Evolutionary conservation across 2,888 invertebrate species (phyloP).

Genomic region (Odontocerum albicorne): DNA sequence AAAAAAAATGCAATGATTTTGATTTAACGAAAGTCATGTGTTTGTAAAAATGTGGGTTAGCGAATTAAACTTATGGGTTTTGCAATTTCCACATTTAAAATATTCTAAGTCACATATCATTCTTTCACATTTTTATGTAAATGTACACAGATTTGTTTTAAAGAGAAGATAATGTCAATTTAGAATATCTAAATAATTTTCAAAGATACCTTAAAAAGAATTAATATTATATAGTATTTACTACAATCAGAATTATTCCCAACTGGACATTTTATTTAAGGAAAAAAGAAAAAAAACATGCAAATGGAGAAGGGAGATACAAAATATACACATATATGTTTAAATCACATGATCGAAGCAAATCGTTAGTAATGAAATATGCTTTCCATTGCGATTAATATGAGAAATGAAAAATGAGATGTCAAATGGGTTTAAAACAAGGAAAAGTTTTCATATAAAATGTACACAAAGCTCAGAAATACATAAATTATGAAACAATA

Average conservation of each 20-base stretch:
- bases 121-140: conserved; percentile 35
- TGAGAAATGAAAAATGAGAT: conserved; percentile 8
- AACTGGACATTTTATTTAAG: conserved; percentile 38
- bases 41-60: conserved; percentile 18
- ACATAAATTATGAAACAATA: no score
- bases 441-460: conserved; percentile 15
- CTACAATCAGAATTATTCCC: conserved; percentile 20
- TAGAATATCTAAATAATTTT: no score
- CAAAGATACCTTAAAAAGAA: no score
- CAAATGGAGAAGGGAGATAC: neutral
- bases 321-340: no score
- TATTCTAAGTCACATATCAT: conserved; percentile 26
- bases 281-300: conserved; percentile 37
- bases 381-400: no score
- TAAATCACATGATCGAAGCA: no score
- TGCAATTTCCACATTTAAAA: conserved; percentile 7
- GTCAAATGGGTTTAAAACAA: conserved; percentile 19
- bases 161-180: conserved; percentile 3
- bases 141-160: no score
- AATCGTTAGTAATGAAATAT: no score
- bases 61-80: conserved; percentile 10
- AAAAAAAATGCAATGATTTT: conserved; percentile 12
- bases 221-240: no score
- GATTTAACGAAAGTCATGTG: conserved; percentile 4
- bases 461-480: conserved; percentile 7